Evolutionary conservation across 2,888 invertebrate species (phyloP), one percentile per base, ranked within the genome.

Genomic region (Agrotis ipsilon): DNA sequence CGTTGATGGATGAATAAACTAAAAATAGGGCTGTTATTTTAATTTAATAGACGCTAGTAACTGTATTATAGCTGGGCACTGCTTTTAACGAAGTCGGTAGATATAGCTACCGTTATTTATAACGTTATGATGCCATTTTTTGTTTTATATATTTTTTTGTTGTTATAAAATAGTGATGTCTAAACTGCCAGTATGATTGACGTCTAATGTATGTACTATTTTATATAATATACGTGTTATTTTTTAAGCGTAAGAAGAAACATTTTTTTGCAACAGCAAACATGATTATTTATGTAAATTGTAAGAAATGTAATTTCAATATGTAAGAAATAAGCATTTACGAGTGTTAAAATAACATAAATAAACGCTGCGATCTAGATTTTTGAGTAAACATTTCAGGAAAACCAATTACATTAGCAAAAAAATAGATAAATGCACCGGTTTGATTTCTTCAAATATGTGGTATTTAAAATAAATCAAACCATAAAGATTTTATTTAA

Each of bases 21-120:
- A 70, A 69, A 81, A 81, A 80, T 80, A 77, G 74, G 54, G 61
- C 13, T 58, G 62, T 70, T 60, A 66, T 80, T 39, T 67, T 64
- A 71, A 65, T 65, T 57, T 61, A 65, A 70, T 57, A 62, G 51
- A 45, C 45, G 24, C n/a, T 55, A 62, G 55, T 73, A 69, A 68
- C 68, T 59, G 66, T 80, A 68, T 32, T 72, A 67, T 45, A 39
- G n/a, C 54, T 59, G 59, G 63, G 64, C 45, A 55, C n/a, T 49
- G 45, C 43, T 76, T 75, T 61, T 73, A 55, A 61, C 52, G 43
- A 80, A 64, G 57, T 61, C 54, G 16, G 46, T 72, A 66, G 51
- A 61, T 55, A 43, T 24, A 73, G 55, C 52, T 64, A 69, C 79
- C 55, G 74, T 78, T 78, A 76, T 68, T 24, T 39, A 62, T 58